These are phyloP conservation scores for Epirrhoe alternata DNA, from an alignment of 2,888 invertebrate genomes.

Conservation along the genomic window DNA sequence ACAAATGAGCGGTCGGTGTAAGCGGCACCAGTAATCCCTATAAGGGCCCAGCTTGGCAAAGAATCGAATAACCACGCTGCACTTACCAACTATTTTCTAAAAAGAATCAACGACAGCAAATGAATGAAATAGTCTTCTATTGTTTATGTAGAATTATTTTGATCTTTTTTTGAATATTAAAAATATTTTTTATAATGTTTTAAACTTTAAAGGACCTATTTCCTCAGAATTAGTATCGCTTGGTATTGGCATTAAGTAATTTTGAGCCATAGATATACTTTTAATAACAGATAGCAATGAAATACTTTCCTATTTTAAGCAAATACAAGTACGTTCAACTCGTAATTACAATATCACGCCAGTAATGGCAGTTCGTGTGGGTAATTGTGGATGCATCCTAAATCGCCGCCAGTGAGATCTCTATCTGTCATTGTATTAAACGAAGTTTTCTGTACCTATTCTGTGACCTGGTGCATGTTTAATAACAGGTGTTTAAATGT, in stretches of 20 bases:
- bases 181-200: too few relatives aligned
- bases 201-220: too few relatives aligned
- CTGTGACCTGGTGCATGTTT: conserved; percentile 78
- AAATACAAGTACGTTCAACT: conserved; percentile 54
- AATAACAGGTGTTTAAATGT: conserved; percentile 84
- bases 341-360: conserved; percentile 65
- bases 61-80: conserved; percentile 53
- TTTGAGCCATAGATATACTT: not conserved
- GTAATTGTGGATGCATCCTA: conserved; percentile 74
- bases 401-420: conserved; percentile 71
- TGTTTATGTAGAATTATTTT: too few relatives aligned
- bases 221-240: not conserved
- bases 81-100: conserved; percentile 19
- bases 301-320: conserved; percentile 3
- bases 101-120: conserved; percentile 1
- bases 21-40: conserved; percentile 68
- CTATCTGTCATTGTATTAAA: conserved; percentile 81
- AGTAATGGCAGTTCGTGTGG: conserved; percentile 54
- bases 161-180: too few relatives aligned
- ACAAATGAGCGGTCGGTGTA: conserved; percentile 72
- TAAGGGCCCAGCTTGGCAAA: conserved; percentile 61
- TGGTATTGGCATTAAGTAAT: not conserved
- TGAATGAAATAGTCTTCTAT: not conserved
- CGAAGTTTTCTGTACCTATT: conserved; percentile 70
- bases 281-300: not conserved